Evolutionary conservation across 2,113 vertebrate genomes (phyloP), one percentile per base, ranked within the genome.

Genomic region (Seriola rivoliana): DNA sequence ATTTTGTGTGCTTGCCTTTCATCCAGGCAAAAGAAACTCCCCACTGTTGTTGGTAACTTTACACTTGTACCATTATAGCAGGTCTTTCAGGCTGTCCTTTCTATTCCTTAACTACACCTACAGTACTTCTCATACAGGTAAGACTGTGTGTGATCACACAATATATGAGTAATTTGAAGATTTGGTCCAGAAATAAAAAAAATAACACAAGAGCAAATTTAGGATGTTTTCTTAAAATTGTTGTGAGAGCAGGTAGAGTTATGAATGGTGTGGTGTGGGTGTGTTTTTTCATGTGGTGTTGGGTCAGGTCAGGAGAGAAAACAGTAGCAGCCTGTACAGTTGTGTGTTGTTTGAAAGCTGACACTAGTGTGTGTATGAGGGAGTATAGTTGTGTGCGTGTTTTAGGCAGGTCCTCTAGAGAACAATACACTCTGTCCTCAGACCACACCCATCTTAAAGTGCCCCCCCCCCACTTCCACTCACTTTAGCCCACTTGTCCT

Each of bases 381-480:
- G n/a, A 46, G 40, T 14, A 3, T 4, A 16, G 32, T 3, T 48
- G 9, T 36, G 34, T 52, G 19, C 21, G 50, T 48, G 40, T 32
- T 67, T 64, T 2, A 62, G 13, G 76, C 69, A 64, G 67, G 62
- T 85, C n/a, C 54, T 78, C 57, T 74, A 3, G 42, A 81, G 34
- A 86, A 78, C 57, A 80, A 78, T 64, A 52, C 73, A 42, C 64
- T 81, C 73, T 3, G 29, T 59, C 52, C 64, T 4, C 23, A 13
- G 21, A 67, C 85, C 89, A 91, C 91, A 85, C 91, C 93, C 77
- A 44, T 78, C 42, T 69, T 10, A 71, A 29, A 23, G 5, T 3
- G 1, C 40, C 50, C 40, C 38, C 38, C 34, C 57, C 40, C 68
- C 19, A 48, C 4, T 13, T 13, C 8, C 23, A 4, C 32, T 23